Evolutionary conservation across 2,888 invertebrate genomes (phyloP), one percentile per base, ranked within the genome.

Genomic region (Siphonodentalium dalli): DNA sequence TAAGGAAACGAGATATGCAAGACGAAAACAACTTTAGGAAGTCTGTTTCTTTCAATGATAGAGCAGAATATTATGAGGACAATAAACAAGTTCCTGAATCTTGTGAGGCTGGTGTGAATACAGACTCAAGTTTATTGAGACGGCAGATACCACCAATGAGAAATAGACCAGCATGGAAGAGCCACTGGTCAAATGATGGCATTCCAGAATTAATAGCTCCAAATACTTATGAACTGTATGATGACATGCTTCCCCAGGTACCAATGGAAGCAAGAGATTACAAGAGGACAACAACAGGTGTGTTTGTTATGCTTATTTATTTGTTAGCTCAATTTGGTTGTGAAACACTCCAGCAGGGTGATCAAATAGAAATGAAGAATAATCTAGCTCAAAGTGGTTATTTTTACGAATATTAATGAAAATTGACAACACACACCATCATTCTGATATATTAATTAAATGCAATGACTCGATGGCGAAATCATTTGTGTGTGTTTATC

Each of bases 171-270:
- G 56, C 59, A 3, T 76, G 75, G 75, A 68, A 63, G 45, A 68
- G 66, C 46, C 78, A 78, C 58, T 80, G 79, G 78, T 50, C 63
- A 20, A 69, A 53, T 28, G 72, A 77, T 18, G 65, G 71, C 1
- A 62, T 63, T 27, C 77, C 77, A 3, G 46, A 59, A 5, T 46
- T 71, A 45, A 58, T 68, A 2, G 68, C 70, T 11, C 61, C 70
- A 6, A 61, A 52, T 29, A 55, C 51, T 41, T 54, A 54, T 15
- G 56, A 63, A 0, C 66, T 66, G 6, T 75, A 72, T 53, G 62
- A 71, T 44, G 75, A 76, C 45, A 76, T 73, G 3, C 66, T 70
- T 7, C 50, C 70, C 11, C 69, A 72, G 41, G 71, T 72, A 15
- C 76, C 75, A 0, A 47, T 76, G 37, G 75, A 76, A 43, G 69